Evolutionary conservation across 2,797 vertebrate species (phyloP).

Genomic region (Labroides dimidiatus): DNA sequence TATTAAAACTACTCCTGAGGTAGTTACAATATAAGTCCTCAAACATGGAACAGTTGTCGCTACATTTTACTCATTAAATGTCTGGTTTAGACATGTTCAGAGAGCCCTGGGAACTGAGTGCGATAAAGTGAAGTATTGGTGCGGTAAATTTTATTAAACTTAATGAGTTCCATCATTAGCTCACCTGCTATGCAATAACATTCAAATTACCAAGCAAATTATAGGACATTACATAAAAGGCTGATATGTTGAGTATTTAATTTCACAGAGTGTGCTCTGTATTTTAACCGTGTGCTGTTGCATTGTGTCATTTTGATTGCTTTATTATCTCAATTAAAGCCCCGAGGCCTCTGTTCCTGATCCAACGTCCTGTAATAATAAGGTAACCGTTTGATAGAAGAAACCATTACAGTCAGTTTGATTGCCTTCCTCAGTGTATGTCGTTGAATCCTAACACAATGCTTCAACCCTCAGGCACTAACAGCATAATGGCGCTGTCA

Average conservation of each 20-base stretch:
- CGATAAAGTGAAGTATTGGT: background rate
- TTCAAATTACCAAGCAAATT: background rate
- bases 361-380: slow-evolving; percentile 24
- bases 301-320: slow-evolving; percentile 21
- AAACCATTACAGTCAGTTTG: slow-evolving; percentile 29
- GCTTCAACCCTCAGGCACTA: slow-evolving; percentile 13
- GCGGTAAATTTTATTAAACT: background rate
- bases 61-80: background rate
- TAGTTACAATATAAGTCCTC: background rate
- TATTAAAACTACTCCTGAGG: background rate
- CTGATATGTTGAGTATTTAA: slow-evolving; percentile 15
- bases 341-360: slow-evolving; percentile 10
- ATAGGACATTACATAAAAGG: slow-evolving; percentile 6
- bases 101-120: background rate
- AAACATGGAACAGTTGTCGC: background rate
- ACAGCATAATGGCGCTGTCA: slow-evolving; percentile 22
- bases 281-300: slow-evolving; percentile 5
- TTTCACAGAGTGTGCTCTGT: slow-evolving; percentile 16
- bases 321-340: slow-evolving; percentile 35
- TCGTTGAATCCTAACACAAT: slow-evolving; percentile 29
- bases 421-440: slow-evolving; percentile 17
- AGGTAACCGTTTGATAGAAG: slow-evolving; percentile 37
- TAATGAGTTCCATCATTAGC: background rate
- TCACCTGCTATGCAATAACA: background rate
- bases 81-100: background rate